phyloP scores from a whole-genome alignment of 2,113 vertebrate genomes.

The Vulpes ferrilata region DNA sequence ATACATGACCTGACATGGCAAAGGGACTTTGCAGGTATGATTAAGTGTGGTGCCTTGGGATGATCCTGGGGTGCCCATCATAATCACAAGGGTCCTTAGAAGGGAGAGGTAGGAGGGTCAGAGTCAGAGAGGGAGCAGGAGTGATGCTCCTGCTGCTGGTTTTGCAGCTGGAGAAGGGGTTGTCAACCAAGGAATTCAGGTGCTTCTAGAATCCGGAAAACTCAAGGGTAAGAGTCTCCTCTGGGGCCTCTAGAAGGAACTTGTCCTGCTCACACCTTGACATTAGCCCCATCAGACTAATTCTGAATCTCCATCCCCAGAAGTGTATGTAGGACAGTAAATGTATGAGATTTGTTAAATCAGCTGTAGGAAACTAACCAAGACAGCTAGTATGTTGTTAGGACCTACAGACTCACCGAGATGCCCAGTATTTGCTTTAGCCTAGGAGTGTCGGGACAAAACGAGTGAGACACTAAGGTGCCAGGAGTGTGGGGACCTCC shows the following conservation, averaged over 20 bases:
- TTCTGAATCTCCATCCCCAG: background rate
- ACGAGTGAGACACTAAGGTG: fast-evolving
- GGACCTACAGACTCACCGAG: background rate
- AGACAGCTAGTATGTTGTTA: background rate
- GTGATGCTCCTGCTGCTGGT: background rate
- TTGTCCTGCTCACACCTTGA: background rate
- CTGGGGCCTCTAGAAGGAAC: background rate
- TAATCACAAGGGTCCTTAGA: no score
- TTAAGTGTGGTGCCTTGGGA: background rate
- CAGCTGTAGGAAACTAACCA: background rate
- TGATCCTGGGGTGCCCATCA: background rate
- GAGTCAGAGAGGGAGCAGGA: background rate
- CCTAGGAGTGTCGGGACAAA: background rate
- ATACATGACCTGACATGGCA: background rate
- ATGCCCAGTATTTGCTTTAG: background rate
- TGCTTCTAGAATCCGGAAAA: background rate
- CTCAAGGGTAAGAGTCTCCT: background rate
- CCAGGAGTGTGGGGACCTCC: background rate
- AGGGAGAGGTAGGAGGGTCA: background rate
- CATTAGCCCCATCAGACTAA: background rate
- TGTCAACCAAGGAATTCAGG: background rate
- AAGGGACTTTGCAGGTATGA: background rate
- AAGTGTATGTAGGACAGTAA: background rate
- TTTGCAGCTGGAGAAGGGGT: background rate
- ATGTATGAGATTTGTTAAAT: background rate